Base-by-base conservation (phyloP, 2,797 vertebrate species). In the Podarcis lilfordi region DNA sequence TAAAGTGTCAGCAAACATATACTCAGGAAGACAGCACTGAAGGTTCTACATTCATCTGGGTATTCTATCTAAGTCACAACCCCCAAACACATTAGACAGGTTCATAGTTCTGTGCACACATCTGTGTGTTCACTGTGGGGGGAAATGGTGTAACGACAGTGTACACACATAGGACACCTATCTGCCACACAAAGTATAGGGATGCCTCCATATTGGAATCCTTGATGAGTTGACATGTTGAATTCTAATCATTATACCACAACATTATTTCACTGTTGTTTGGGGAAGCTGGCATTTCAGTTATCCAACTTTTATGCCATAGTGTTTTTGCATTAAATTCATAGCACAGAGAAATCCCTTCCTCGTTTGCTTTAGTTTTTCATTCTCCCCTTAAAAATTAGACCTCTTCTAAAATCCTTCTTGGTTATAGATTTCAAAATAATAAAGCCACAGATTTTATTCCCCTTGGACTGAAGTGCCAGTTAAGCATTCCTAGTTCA, bases 401-500 rank as follows among this genome's bases (percentile, higher is more conserved):
- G 23, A 17, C 25, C 55, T 10, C 23, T 83, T 72, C 19, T 74
- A 50, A 83, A 83, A 17, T 66, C n/a, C 25, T 50, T 84, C 5
- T 59, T 32, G 21, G 40, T 11, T 84, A 37, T 21, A 45, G 25
- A 84, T 80, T 89, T 87, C 69, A 90, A 84, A 84, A 74, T 66
- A 40, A 80, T 37, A 87, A 84, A 87, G 9, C 19, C 45, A 80
- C 37, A 43, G 68, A 68, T 68, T 90, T 87, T 74, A 84, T 80
- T 8, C 43, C 80, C 64, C 43, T 86, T 66, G 55, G 35, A 87
- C 11, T 84, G 76, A 74, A 75, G 27, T 90, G 64, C 76, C 77
- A 21, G 81, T 75, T 90, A 74, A 84, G 82, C 77, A 66, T 80
- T 90, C 40, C 81, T 90, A 74, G 85, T 32, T 84, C 75, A 90